Evolutionary conservation across 2,113 vertebrate species (phyloP).

Genomic region (Cyprinus carpio): DNA sequence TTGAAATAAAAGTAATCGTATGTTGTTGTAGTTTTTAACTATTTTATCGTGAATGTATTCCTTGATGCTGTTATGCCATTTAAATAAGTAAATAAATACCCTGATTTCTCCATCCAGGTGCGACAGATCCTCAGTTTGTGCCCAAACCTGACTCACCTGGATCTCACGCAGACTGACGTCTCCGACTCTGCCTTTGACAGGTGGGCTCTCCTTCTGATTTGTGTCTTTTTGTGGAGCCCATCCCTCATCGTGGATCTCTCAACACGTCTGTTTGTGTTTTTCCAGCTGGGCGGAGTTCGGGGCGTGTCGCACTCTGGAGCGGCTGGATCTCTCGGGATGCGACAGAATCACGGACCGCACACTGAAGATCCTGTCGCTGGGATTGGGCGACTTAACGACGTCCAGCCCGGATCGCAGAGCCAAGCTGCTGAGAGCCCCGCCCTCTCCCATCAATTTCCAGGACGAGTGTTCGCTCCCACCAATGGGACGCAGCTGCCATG

Average conservation of each 20-base stretch:
- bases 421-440: constrained; percentile 69
- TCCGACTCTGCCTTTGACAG: constrained; percentile 80
- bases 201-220: constrained; percentile 50
- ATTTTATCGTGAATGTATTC: too few relatives aligned
- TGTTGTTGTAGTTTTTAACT: too few relatives aligned
- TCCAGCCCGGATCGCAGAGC: constrained; percentile 59
- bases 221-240: background rate
- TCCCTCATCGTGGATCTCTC: background rate
- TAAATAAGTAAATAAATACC: background rate
- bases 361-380: constrained; percentile 85
- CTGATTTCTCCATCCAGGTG: constrained; percentile 73
- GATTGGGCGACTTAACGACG: constrained; percentile 80
- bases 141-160: constrained; percentile 89
- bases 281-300: constrained; percentile 86
- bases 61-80: too few relatives aligned
- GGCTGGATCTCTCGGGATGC: constrained; percentile 95
- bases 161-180: constrained; percentile 93
- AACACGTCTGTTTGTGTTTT: constrained; percentile 25
- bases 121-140: constrained; percentile 93
- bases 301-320: constrained; percentile 82
- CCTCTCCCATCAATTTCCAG: constrained; percentile 67
- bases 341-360: constrained; percentile 91
- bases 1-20: too few relatives aligned
- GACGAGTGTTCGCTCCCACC: constrained; percentile 62
- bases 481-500: constrained; percentile 62